These are phyloP conservation scores for Morinoia aosen DNA, from an alignment of 2,888 invertebrate species.

Conservation along the genomic window DNA sequence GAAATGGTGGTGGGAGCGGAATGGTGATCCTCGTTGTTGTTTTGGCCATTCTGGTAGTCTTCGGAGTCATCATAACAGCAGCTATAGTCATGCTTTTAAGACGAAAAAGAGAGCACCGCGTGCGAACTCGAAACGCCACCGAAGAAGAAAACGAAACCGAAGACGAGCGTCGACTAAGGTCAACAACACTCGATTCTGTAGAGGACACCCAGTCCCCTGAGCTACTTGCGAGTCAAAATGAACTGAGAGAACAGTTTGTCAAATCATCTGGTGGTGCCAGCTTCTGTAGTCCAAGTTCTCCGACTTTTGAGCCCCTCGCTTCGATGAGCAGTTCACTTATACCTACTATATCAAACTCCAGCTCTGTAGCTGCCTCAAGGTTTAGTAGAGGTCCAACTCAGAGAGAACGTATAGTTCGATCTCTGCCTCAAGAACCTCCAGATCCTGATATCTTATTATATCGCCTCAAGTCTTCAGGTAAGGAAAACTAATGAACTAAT, in stretches of 20 bases:
- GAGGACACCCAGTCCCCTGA: constrained; percentile 35
- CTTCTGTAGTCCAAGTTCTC: constrained; percentile 18
- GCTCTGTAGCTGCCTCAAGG: background rate
- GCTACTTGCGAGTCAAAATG: background rate
- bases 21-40: constrained; percentile 45
- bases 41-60: constrained; percentile 22
- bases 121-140: background rate
- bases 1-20: constrained; percentile 19
- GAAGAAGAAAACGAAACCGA: constrained; percentile 16
- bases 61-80: constrained; percentile 28
- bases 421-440: constrained; percentile 44
- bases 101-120: background rate
- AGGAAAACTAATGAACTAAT: background rate
- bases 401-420: constrained; percentile 32
- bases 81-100: constrained; percentile 27
- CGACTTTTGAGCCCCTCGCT: constrained; percentile 5
- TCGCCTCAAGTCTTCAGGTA: constrained; percentile 46
- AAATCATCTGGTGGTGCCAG: background rate
- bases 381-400: constrained; percentile 32
- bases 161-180: constrained; percentile 13
- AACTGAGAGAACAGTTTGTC: constrained; percentile 38
- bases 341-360: constrained; percentile 38
- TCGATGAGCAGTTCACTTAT: constrained; percentile 40
- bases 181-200: constrained; percentile 33
- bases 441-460: constrained; percentile 50